These are phyloP conservation scores for Ochropleura plecta DNA, from an alignment of 2,888 invertebrate genomes.

Conservation along the genomic window DNA sequence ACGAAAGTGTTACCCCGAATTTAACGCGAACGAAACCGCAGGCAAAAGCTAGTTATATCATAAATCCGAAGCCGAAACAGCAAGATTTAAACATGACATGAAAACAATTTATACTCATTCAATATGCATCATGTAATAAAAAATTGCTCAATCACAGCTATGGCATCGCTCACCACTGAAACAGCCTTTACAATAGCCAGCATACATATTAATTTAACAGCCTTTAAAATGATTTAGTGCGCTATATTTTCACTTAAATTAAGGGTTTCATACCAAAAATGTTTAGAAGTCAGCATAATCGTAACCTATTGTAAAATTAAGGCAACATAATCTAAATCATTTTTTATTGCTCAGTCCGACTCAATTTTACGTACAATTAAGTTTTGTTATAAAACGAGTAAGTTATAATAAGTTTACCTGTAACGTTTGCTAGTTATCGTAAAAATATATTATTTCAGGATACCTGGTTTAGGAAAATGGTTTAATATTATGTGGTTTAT, in stretches of 20 bases:
- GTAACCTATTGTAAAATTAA: constrained; percentile 70
- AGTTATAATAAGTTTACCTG: constrained; percentile 51
- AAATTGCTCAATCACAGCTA: constrained; percentile 42
- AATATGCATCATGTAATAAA: constrained; percentile 56
- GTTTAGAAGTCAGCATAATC: constrained; percentile 64
- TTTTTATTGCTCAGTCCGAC: constrained; percentile 65
- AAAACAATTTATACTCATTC: constrained; percentile 37
- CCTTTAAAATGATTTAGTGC: constrained; percentile 76
- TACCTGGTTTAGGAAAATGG: constrained; percentile 52
- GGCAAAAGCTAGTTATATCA: neutral
- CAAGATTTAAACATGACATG: constrained; percentile 30
- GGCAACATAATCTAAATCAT: constrained; percentile 68
- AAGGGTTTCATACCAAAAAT: constrained; percentile 63
- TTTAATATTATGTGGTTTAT: constrained; percentile 52
- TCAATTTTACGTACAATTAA: constrained; percentile 68
- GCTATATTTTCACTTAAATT: constrained; percentile 75
- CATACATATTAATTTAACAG: constrained; percentile 79
- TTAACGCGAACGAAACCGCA: too few relatives aligned
- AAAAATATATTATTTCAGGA: constrained; percentile 61
- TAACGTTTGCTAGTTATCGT: constrained; percentile 52
- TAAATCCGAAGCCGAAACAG: constrained; percentile 27
- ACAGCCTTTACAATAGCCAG: constrained; percentile 62
- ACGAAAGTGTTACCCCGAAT: too few relatives aligned
- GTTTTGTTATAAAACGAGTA: constrained; percentile 55
- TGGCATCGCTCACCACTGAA: constrained; percentile 55